Percentiles rank a stretch among this genome's conserved stretches.
Conservation (phyloP, 2,888 invertebrate genomes). For the Scrobipalpa costella region DNA sequence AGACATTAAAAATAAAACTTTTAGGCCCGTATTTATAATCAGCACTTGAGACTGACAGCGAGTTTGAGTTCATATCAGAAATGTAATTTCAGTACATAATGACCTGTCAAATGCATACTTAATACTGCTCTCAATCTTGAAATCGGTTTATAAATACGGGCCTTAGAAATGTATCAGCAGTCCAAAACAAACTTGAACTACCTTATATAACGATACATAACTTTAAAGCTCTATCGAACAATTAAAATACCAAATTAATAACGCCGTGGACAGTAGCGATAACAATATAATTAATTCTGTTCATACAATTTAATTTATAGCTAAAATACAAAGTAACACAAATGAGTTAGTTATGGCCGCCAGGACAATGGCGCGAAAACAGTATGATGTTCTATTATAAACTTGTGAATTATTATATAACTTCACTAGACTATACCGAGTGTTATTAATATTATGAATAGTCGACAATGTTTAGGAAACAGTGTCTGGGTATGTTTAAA, state of each 20-base stretch:
- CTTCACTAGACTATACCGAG: slow-evolving; percentile 1
- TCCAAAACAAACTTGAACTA: no score
- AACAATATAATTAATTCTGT: slow-evolving; percentile 5
- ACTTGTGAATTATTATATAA: slow-evolving; percentile 11
- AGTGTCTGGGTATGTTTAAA: slow-evolving; percentile 4
- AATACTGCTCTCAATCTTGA: no score
- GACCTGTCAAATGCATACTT: no score
- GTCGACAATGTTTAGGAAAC: slow-evolving; percentile 14
- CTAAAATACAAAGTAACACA: slow-evolving; percentile 13
- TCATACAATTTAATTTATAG: slow-evolving; percentile 15
- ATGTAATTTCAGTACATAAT: no score
- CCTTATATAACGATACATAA: background rate
- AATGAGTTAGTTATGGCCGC: slow-evolving; percentile 8
- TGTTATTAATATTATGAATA: slow-evolving; percentile 9
- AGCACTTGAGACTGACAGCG: no score
- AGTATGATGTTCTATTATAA: slow-evolving; percentile 8
- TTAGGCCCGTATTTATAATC: no score
- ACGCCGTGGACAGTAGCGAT: slow-evolving; percentile 25
- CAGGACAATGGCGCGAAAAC: slow-evolving; percentile 16
- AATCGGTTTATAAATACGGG: no score
- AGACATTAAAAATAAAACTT: no score
- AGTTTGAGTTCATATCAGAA: no score
- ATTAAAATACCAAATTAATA: background rate
- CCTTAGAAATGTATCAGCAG: no score
- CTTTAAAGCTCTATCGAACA: background rate